Evolutionary conservation across 2,113 vertebrate species (phyloP), one percentile per base, ranked within the genome.

Genomic region (Dolichotis patagonum): DNA sequence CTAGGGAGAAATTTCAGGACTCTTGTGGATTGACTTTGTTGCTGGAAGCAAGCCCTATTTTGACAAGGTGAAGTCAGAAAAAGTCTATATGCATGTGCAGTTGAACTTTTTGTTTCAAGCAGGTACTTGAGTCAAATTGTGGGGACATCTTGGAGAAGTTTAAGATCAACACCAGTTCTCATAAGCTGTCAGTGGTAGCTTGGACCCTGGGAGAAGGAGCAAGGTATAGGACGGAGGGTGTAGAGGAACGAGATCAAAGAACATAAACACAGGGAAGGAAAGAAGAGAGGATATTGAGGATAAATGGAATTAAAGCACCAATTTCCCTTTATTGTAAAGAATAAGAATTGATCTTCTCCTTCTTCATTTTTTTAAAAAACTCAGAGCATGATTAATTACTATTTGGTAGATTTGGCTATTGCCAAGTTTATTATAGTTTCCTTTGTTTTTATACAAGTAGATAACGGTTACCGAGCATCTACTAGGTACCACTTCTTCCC

Each of bases 1-100:
- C 65, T 88, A 30, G 62, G 86, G 71, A 93, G 86, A 96, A 88
- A 96, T 69, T 46, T 90, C 41, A 92, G 75, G 88, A 88, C 94
- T 91, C 92, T 88, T 71, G 54, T 63, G 60, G 95, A 85, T 88
- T 96, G 93, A 83, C 85, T 92, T 93, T 94, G 19, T 75, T 86
- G 83, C 83, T 96, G 32, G 46, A 41, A 86, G 83, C 38, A 46
- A 90, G 78, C 56, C 73, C 28, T 38, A 43, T 86, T 94, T 85
- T 94, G 93, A 87, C 95, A 90, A 75, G 46, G 41, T 56, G 10
- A 24, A 9, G 60, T 95, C 71, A 80, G 84, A 69, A 88, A 89
- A 56, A 87, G 30, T 80, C 49, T 77, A 38, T 69, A 87, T 41
- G 10, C 7, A 3, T 26, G 13, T 52, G 56, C 9, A 7, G 0